A percentile compares a stretch with the other conserved stretches of the same genome.
phyloP scores from a whole-genome alignment of 1,140 invertebrate genomes.

The Camponotus vicinus region DNA sequence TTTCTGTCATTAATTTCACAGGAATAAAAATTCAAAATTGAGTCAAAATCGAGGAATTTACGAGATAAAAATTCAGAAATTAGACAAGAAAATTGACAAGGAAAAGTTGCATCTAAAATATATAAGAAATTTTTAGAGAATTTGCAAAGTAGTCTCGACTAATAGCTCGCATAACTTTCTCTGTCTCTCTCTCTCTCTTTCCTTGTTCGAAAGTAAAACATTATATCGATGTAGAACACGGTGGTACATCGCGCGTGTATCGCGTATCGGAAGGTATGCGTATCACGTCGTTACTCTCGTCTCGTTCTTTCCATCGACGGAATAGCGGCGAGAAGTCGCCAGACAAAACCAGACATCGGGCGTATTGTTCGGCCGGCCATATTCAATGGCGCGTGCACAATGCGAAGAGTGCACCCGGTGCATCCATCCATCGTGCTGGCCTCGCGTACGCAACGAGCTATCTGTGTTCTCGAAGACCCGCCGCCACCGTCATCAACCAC shows the following conservation, averaged over 20 bases:
- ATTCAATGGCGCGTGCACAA: conserved; percentile 77
- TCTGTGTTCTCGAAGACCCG: conserved; percentile 37
- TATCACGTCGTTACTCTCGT: conserved; percentile 64
- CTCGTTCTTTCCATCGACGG: conserved; percentile 63
- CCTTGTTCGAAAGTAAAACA: background rate
- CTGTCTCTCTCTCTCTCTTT: background rate
- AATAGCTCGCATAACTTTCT: background rate
- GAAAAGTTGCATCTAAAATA: background rate
- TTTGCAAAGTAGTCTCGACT: background rate
- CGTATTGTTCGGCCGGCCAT: conserved; percentile 72
- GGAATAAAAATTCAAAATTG: background rate
- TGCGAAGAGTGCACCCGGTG: conserved; percentile 51
- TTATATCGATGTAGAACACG: background rate
- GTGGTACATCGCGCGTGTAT: background rate
- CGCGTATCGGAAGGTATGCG: conserved; percentile 45
- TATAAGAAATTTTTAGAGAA: conserved; percentile 14
- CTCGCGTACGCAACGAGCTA: conserved; percentile 51
- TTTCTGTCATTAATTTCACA: too few relatives aligned
- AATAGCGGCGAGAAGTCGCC: conserved; percentile 75
- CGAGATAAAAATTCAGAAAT: background rate
- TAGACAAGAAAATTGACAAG: too few relatives aligned
- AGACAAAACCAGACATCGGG: conserved; percentile 74
- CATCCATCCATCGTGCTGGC: conserved; percentile 16
- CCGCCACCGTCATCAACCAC: background rate
- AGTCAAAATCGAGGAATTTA: background rate